Evolutionary conservation across 2,113 vertebrate species (phyloP).

Genomic region (Chloroceryle aenea): DNA sequence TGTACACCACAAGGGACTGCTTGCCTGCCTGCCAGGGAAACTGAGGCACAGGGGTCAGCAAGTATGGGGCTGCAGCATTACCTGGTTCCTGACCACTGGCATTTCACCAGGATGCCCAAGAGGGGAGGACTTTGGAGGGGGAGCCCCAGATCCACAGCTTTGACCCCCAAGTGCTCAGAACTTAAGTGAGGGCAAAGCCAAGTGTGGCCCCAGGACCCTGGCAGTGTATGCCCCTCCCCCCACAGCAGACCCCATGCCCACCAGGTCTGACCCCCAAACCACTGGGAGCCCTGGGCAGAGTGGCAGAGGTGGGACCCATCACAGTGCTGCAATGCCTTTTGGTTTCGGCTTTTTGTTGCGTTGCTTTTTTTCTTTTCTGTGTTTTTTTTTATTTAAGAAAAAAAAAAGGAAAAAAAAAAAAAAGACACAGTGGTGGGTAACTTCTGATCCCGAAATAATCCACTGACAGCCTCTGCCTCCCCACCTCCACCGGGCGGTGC

Average conservation of each 20-base stretch:
- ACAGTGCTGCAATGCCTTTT: neutral
- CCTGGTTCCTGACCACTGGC: neutral
- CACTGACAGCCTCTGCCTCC: neutral
- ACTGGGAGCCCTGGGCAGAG: fast-evolving
- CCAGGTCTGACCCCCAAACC: neutral
- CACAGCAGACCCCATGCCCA: neutral
- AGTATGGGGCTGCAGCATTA: neutral
- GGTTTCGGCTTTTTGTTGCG: neutral
- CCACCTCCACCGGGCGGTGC: neutral
- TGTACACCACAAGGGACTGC: fast-evolving
- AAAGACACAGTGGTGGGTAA: conserved; percentile 76
- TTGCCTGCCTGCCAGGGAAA: neutral
- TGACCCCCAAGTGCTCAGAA: neutral
- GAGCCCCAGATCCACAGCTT: neutral
- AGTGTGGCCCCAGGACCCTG: neutral
- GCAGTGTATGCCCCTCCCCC: neutral
- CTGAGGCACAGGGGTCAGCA: fast-evolving
- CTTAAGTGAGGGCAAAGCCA: neutral
- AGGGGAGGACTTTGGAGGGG: neutral
- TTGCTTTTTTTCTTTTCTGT: neutral
- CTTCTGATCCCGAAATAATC: neutral
- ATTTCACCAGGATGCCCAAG: neutral
- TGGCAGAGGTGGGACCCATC: neutral
- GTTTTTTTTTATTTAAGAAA: conserved; percentile 70
- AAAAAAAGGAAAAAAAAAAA: conserved; percentile 39